Conservation (phyloP, 2,888 invertebrate species). For the Xestoiulus laeticollis region DNA sequence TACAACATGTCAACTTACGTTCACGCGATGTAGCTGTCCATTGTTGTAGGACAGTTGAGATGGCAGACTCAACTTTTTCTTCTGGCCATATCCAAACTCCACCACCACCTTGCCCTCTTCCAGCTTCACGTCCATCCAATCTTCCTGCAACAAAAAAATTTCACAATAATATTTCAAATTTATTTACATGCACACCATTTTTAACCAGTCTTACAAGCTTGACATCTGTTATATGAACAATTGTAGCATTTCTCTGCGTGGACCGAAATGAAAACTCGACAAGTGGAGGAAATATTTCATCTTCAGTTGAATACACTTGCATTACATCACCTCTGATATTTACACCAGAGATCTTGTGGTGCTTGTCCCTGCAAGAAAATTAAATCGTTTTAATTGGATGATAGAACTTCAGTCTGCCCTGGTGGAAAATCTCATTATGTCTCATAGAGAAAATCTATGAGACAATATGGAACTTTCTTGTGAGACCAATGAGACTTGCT, state of each 20-base stretch:
- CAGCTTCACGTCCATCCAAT: background rate
- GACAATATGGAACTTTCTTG: no score
- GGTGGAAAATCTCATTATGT: no score
- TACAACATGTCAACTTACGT: background rate
- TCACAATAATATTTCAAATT: no score
- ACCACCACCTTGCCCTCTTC: background rate
- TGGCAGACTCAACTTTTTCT: background rate
- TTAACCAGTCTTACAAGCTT: background rate
- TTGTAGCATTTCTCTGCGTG: conserved; percentile 3
- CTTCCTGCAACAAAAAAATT: background rate
- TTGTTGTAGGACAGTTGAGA: background rate
- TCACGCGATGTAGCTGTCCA: background rate
- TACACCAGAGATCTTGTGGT: background rate
- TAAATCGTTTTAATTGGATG: no score
- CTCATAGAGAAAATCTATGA: no score
- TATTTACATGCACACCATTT: no score
- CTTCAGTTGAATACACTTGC: background rate
- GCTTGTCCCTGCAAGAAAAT: background rate
- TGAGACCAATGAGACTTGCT: no score
- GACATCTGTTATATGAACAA: background rate
- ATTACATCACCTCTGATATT: background rate
- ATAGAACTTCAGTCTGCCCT: no score
- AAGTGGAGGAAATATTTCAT: background rate
- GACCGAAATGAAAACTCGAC: background rate
- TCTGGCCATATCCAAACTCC: background rate